Evolutionary conservation across 2,888 invertebrate species (phyloP).

Genomic region (Andrena praecox): DNA sequence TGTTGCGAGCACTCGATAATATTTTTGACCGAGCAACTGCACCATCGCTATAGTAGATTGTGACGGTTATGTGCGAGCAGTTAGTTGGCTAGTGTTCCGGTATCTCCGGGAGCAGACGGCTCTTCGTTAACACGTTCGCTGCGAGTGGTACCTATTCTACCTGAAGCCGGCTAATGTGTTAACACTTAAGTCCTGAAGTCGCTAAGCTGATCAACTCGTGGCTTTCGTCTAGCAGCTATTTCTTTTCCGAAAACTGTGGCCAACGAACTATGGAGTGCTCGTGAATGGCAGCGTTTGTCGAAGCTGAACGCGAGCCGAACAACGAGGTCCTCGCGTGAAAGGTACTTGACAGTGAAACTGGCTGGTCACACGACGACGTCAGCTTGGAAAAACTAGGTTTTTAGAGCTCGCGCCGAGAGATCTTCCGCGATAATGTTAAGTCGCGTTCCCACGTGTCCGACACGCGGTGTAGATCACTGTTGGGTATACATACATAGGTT

Average conservation of each 20-base stretch:
- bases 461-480: not conserved
- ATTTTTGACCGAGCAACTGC: constrained; percentile 21
- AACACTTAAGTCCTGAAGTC: not conserved
- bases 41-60: not conserved
- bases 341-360: constrained; percentile 61
- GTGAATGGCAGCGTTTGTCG: not conserved
- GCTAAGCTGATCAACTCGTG: not conserved
- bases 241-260: not conserved
- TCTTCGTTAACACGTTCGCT: constrained; percentile 22
- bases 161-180: not conserved
- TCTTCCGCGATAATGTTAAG: constrained; percentile 51
- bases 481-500: not conserved
- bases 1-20: constrained; percentile 20
- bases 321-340: constrained; percentile 50
- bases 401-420: constrained; percentile 55
- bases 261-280: not conserved
- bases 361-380: constrained; percentile 50
- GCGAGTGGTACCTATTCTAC: not conserved
- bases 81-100: constrained; percentile 1
- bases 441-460: constrained; percentile 1
- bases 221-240: not conserved
- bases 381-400: constrained; percentile 64
- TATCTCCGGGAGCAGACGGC: constrained; percentile 12
- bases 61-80: constrained; percentile 12
- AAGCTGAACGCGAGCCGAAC: constrained; percentile 6